Evolutionary conservation across 2,888 invertebrate genomes (phyloP).

Genomic region (Heliconius aoede): DNA sequence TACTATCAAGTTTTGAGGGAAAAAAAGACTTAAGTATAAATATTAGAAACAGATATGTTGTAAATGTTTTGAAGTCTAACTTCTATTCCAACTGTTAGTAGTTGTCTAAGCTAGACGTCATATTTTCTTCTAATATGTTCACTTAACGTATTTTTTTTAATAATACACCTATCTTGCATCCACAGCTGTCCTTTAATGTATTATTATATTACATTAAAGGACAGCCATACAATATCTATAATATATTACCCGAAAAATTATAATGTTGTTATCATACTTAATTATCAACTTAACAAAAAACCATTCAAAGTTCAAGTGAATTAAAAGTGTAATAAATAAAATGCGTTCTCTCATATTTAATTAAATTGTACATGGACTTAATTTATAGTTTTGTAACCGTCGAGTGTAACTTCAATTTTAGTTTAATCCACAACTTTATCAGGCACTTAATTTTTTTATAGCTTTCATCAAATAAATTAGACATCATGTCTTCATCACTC

Average conservation of each 20-base stretch:
- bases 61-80: background rate
- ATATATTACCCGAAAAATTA: background rate
- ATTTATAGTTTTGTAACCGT: constrained; percentile 24
- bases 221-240: too few relatives aligned
- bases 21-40: background rate
- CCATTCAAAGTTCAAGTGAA: background rate
- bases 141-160: background rate
- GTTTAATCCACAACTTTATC: constrained; percentile 11
- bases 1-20: background rate
- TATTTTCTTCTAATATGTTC: background rate
- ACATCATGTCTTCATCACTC: constrained; percentile 13
- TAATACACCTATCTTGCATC: background rate
- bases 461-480: constrained; percentile 20
- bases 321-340: constrained; percentile 4
- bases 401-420: constrained; percentile 8
- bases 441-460: constrained; percentile 19
- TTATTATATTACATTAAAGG: too few relatives aligned
- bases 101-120: background rate
- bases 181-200: background rate
- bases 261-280: constrained; percentile 2
- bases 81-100: background rate
- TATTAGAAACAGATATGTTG: background rate
- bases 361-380: constrained; percentile 15
- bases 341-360: constrained; percentile 1
- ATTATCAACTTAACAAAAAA: constrained; percentile 10